A percentile compares a stretch with the other conserved stretches of the same genome.
These are phyloP conservation scores for Sebastes taczanowskii DNA, from an alignment of 2,797 vertebrate species.

Conservation along the genomic window DNA sequence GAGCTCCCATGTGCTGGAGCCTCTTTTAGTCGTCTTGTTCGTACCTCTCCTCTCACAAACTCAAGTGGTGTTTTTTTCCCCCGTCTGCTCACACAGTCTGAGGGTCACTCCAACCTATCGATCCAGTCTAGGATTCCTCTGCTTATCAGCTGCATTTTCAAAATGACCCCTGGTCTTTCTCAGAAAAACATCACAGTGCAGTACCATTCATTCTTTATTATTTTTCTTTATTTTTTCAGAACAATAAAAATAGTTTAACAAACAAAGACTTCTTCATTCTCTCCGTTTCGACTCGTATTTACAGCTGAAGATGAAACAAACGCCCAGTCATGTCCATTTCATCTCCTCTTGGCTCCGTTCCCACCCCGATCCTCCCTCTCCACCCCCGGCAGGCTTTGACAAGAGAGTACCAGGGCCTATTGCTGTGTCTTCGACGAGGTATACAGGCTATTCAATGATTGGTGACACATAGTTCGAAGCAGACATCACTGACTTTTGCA, in stretches of 20 bases:
- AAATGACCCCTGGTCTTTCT: neutral
- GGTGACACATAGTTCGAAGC: slow-evolving; percentile 59
- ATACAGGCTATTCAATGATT: slow-evolving; percentile 78
- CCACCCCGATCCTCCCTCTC: slow-evolving; percentile 57
- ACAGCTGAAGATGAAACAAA: slow-evolving; percentile 81
- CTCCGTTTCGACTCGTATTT: slow-evolving; percentile 79
- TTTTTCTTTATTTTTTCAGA: slow-evolving; percentile 77
- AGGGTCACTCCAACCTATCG: slow-evolving; percentile 41
- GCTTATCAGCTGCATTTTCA: slow-evolving; percentile 8
- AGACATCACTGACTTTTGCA: slow-evolving; percentile 60
- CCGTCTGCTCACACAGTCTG: slow-evolving; percentile 16
- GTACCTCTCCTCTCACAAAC: neutral
- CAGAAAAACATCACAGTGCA: neutral
- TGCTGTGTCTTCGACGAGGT: slow-evolving; percentile 83
- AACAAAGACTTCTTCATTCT: slow-evolving; percentile 85
- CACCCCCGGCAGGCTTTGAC: slow-evolving; percentile 46
- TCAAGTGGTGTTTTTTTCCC: neutral
- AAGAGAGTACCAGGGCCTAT: slow-evolving; percentile 74
- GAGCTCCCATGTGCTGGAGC: neutral
- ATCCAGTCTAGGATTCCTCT: slow-evolving; percentile 35
- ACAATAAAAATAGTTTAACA: slow-evolving; percentile 89
- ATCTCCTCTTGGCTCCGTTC: slow-evolving; percentile 81
- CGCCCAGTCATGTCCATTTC: slow-evolving; percentile 69
- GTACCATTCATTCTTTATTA: slow-evolving; percentile 48
- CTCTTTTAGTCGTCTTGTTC: slow-evolving; percentile 1